These are phyloP conservation scores for Myopa testacea DNA, from an alignment of 2,888 invertebrate genomes.

Conservation along the genomic window DNA sequence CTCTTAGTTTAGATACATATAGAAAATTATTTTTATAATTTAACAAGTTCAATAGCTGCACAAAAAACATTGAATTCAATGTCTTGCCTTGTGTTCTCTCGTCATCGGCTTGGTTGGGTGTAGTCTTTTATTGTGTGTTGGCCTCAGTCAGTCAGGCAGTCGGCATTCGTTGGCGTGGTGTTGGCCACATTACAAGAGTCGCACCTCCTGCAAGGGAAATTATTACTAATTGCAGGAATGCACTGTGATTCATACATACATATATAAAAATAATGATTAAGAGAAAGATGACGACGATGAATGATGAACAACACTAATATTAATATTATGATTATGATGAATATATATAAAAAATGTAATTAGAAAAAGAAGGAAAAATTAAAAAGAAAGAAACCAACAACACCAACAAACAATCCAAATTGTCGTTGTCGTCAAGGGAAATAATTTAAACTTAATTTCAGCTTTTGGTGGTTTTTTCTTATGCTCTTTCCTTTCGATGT, in stretches of 20 bases:
- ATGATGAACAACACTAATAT: too few relatives aligned
- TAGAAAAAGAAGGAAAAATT: constrained; percentile 16
- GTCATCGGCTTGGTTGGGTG: neutral
- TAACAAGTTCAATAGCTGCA: constrained; percentile 40
- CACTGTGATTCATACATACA: neutral
- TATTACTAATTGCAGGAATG: constrained; percentile 29
- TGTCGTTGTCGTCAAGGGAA: constrained; percentile 27
- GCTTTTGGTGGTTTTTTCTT: neutral
- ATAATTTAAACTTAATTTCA: constrained; percentile 28
- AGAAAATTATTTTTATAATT: constrained; percentile 37
- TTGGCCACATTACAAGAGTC: constrained; percentile 25
- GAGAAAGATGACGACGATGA: too few relatives aligned
- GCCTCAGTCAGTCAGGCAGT: constrained; percentile 1
- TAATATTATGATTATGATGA: neutral
- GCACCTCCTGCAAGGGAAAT: constrained; percentile 36
- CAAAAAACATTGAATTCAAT: constrained; percentile 38
- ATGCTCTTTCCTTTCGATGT: neutral
- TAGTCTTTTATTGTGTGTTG: neutral
- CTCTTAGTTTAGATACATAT: constrained; percentile 8
- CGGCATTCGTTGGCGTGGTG: constrained; percentile 14
- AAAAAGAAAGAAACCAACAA: too few relatives aligned
- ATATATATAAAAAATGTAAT: constrained; percentile 17
- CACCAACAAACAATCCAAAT: constrained; percentile 6
- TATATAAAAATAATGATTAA: too few relatives aligned
- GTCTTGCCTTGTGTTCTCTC: constrained; percentile 23